phyloP scores from a whole-genome alignment of 2,113 vertebrate genomes.

The Seriola rivoliana region DNA sequence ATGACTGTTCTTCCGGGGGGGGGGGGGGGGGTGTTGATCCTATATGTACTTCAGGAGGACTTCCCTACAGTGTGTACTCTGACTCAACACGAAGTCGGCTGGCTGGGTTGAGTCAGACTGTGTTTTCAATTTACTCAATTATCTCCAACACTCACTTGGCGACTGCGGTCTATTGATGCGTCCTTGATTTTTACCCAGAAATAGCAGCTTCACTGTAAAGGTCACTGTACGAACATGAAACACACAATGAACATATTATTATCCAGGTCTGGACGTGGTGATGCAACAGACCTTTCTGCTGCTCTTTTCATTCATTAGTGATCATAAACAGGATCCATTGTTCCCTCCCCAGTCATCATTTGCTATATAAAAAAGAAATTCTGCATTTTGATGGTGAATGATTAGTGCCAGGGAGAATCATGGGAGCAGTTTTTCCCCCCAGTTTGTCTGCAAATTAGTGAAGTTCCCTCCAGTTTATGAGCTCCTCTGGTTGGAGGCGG shows the following conservation, averaged over 20 bases:
- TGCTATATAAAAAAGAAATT: not conserved
- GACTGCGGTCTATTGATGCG: slow-evolving; percentile 39
- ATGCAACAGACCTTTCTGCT: slow-evolving; percentile 45
- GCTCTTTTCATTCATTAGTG: slow-evolving; percentile 47
- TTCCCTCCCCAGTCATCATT: slow-evolving; percentile 25
- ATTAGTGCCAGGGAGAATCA: slow-evolving; percentile 51
- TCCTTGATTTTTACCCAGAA: slow-evolving; percentile 60
- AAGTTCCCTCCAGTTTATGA: slow-evolving; percentile 70
- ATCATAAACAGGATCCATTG: slow-evolving; percentile 59
- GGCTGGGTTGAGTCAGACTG: slow-evolving; percentile 38
- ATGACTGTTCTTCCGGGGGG: slow-evolving; percentile 29
- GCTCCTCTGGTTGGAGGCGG: slow-evolving; percentile 10
- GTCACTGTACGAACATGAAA: slow-evolving; percentile 37
- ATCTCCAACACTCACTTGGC: slow-evolving; percentile 51
- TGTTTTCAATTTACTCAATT: slow-evolving; percentile 58
- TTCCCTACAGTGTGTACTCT: slow-evolving; percentile 33
- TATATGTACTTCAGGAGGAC: slow-evolving; percentile 35
- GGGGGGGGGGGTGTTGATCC: not conserved
- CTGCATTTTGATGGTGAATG: slow-evolving; percentile 29
- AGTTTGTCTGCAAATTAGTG: slow-evolving; percentile 67
- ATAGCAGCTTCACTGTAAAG: slow-evolving; percentile 56
- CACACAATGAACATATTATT: slow-evolving; percentile 56
- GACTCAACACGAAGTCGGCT: slow-evolving; percentile 28
- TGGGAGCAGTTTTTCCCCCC: slow-evolving; percentile 51
- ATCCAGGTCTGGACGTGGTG: slow-evolving; percentile 30